Evolutionary conservation across 2,113 vertebrate genomes (phyloP), one percentile per base, ranked within the genome.

Genomic region (Pardalotus punctatus): DNA sequence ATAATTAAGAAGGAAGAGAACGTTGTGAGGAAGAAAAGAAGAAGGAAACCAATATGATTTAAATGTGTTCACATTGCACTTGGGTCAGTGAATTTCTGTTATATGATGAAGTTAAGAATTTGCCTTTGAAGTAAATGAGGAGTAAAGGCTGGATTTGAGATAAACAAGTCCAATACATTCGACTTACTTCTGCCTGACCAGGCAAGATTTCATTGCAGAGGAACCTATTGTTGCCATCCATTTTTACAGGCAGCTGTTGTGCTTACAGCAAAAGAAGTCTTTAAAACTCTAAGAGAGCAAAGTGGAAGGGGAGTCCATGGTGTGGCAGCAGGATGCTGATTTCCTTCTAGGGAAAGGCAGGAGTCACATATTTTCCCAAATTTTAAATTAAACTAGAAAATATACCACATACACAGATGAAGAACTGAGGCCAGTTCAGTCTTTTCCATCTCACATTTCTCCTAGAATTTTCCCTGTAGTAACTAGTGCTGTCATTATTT

Each of bases 1-100:
- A 95, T 84, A 93, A 92, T 93, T 93, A 90, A 90, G 73, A 70
- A 78, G 94, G 85, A 80, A 72, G 85, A 92, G 47, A 73, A n/a
- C 64, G 43, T 20, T 82, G 29, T 33, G 69, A 85, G 86, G 79
- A 92, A 57, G 88, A 72, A 78, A 88, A 77, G 88, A 38, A 73
- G 81, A 38, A 92, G 60, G 80, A 57, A 25, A 94, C 94, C 83
- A 71, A 50, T 77, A 90, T 73, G 92, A 97, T 94, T 94, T 94
- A 77, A 92, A 90, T 95, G 93, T 96, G 93, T 92, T 93, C 93
- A 79, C 24, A 82, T 97, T 92, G 71, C 87, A 93, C 86, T 64
- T 90, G 96, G 98, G 96, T 97, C 96, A 42, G 45, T 95, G 96
- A 43, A 66, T 91, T 95, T 93, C 72, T 96, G 72, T 95, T 92